These are phyloP conservation scores for Melieria crassipennis DNA, from an alignment of 2,888 invertebrate genomes.

Conservation along the genomic window DNA sequence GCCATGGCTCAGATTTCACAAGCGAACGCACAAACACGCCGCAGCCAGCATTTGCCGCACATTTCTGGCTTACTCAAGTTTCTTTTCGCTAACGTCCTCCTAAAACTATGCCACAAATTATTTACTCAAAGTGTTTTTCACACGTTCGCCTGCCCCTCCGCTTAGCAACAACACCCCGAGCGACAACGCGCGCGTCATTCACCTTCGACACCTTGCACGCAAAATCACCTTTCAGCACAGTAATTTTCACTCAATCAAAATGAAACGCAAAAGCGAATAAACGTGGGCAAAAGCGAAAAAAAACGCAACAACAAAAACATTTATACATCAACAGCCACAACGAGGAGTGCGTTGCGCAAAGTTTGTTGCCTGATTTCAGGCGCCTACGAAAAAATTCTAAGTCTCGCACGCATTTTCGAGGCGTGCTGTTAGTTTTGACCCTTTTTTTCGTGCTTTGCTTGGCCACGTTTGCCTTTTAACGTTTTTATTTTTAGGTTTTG, in stretches of 20 bases:
- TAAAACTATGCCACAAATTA: slow-evolving; percentile 28
- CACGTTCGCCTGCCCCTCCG: neutral
- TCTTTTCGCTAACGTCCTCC: neutral
- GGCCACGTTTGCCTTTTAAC: neutral
- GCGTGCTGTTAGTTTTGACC: neutral
- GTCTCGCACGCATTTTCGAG: slow-evolving; percentile 4
- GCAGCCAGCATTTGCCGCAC: neutral
- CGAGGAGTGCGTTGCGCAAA: neutral
- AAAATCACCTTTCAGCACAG: slow-evolving; percentile 42
- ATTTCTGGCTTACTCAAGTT: no score
- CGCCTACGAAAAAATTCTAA: slow-evolving; percentile 10
- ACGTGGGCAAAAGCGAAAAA: slow-evolving; percentile 38
- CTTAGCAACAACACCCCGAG: no score
- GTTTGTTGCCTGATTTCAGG: slow-evolving; percentile 6
- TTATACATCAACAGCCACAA: neutral
- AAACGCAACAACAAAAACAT: neutral
- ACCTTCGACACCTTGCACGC: slow-evolving; percentile 1
- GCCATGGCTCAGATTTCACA: no score
- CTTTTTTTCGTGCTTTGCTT: neutral
- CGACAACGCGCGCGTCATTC: neutral
- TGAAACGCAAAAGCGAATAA: slow-evolving; percentile 27
- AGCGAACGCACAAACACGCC: no score
- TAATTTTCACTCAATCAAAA: slow-evolving; percentile 55
- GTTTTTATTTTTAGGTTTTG: neutral
- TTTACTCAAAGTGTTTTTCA: slow-evolving; percentile 8